Conservation (phyloP, 2,113 vertebrate species). For the Dicrurus megarhynchus region DNA sequence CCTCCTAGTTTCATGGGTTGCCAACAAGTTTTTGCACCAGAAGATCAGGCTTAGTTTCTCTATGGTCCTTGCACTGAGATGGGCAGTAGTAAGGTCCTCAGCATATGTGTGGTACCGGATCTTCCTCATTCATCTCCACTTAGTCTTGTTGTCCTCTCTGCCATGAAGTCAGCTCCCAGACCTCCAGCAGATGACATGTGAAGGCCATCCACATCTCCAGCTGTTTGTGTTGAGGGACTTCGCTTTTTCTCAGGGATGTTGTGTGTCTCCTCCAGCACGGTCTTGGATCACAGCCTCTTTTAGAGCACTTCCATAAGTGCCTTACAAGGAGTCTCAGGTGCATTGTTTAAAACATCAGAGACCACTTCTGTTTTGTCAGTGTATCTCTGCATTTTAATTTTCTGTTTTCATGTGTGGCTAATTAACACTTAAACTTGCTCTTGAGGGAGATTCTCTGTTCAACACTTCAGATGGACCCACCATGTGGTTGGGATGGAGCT, state of each 20-base stretch:
- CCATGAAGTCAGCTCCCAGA: neutral
- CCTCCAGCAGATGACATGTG: neutral
- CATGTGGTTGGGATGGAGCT: neutral
- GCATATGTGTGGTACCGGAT: neutral
- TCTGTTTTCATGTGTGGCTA: neutral
- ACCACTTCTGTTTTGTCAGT: neutral
- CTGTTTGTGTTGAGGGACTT: neutral
- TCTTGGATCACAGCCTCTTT: neutral
- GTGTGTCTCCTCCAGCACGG: neutral
- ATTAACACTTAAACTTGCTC: neutral
- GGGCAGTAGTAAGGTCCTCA: neutral
- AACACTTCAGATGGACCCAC: neutral
- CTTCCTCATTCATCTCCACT: neutral
- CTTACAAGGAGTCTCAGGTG: neutral
- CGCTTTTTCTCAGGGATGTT: neutral
- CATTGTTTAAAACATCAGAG: neutral
- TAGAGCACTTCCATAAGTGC: neutral
- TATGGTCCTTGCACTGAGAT: fast-evolving
- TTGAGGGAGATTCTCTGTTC: neutral
- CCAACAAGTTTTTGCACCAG: neutral
- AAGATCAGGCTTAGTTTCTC: neutral
- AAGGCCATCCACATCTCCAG: neutral
- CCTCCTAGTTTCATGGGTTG: neutral
- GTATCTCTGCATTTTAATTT: neutral
- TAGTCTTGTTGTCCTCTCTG: neutral